Evolutionary conservation across 2,113 vertebrate species (phyloP).

Genomic region (Lagopus leucura): DNA sequence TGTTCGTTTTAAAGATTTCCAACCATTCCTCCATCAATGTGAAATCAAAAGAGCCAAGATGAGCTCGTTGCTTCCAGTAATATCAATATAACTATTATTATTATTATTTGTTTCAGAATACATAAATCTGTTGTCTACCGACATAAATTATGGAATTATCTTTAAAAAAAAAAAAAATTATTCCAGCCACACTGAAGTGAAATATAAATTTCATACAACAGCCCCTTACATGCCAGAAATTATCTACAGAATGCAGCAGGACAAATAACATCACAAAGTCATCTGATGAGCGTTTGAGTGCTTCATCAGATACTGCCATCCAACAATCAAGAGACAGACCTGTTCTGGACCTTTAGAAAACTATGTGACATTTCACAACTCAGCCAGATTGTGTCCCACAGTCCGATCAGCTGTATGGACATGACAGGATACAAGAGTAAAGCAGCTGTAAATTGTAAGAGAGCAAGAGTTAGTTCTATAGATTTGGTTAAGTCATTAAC

Average conservation of each 20-base stretch:
- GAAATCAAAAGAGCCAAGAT: neutral
- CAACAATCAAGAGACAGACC: neutral
- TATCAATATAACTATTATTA: neutral
- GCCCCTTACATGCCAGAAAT: neutral
- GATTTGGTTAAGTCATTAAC: neutral
- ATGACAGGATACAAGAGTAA: neutral
- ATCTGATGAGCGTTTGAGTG: neutral
- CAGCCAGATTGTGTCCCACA: neutral
- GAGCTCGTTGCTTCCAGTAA: neutral
- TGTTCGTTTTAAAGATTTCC: neutral
- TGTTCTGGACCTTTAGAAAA: neutral
- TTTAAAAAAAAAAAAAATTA: neutral
- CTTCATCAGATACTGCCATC: neutral
- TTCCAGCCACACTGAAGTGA: neutral
- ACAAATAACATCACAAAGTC: neutral
- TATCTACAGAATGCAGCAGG: neutral
- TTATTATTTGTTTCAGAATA: accelerated
- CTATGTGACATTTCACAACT: neutral
- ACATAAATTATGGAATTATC: neutral
- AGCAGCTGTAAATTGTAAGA: neutral
- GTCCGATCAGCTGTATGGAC: neutral
- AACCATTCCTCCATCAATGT: neutral
- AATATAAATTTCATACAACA: neutral
- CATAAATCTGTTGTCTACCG: neutral
- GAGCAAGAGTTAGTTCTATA: neutral